Conservation (phyloP, 2,797 vertebrate genomes). For the Aeoliscus strigatus region DNA sequence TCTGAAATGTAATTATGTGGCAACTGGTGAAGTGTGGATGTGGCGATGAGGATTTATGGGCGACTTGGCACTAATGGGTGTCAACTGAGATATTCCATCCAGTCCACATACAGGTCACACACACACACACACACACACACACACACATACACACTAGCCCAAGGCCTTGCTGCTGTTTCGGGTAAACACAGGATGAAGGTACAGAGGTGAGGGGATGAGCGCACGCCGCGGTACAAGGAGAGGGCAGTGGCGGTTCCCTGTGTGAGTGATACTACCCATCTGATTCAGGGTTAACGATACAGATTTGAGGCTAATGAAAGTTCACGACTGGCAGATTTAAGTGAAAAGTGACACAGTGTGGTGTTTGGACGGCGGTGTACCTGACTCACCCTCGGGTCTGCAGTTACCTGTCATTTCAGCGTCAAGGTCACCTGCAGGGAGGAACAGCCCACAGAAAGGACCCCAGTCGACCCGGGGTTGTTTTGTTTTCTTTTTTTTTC, state of each 20-base stretch:
- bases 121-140: no score
- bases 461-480: constrained; percentile 27
- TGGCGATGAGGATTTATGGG: constrained; percentile 53
- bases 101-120: no score
- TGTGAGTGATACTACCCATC: constrained; percentile 42
- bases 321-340: constrained; percentile 12
- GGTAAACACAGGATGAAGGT: constrained; percentile 31
- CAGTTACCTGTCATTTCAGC: constrained; percentile 5
- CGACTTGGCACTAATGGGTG: constrained; percentile 47
- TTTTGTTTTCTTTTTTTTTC: no score
- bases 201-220: constrained; percentile 23
- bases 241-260: constrained; percentile 28
- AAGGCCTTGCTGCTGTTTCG: constrained; percentile 47
- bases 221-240: constrained; percentile 52
- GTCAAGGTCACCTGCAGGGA: constrained; percentile 51
- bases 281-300: constrained; percentile 47
- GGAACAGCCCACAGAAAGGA: constrained; percentile 30
- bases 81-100: constrained; percentile 20
- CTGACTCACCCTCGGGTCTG: no score
- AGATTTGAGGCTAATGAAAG: constrained; percentile 24
- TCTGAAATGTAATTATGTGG: constrained; percentile 74
- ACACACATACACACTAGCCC: constrained; percentile 5
- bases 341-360: constrained; percentile 4
- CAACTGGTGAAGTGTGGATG: constrained; percentile 48
- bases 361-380: background rate